Evolutionary conservation across 2,113 vertebrate genomes (phyloP), one percentile per base, ranked within the genome.

Genomic region (Hippopotamus amphibius): DNA sequence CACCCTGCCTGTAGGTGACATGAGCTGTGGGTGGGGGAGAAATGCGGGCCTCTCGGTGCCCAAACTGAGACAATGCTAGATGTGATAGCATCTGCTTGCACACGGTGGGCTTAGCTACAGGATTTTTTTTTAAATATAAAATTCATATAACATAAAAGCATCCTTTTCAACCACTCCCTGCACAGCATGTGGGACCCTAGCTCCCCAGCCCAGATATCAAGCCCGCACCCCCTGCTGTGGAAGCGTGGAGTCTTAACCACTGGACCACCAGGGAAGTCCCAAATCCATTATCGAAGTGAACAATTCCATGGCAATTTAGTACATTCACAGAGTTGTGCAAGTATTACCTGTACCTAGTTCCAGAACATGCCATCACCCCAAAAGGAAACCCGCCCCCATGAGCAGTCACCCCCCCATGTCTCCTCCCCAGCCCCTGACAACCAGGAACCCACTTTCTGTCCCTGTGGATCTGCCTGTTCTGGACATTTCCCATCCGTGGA

Each of bases 381-480:
- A 53, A 41, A 53, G 24, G 26, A 59, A 71, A 3, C 55, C 24
- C 2, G 0, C 53, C 55, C 55, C 15, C 19, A 4, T 15, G 5
- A 59, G 61, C 30, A 48, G 22, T 28, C 50, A n/a, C 7, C 68
- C 55, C 14, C 1, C 50, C 7, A 37, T 37, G 37, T 11, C 37
- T 11, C 66, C n/a, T 50, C 55, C 7, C 1, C 37, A 37, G 83
- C 72, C 83, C 41, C 57, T 16, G 28, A 28, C 37, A 28, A 4
- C 37, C n/a, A 57, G 0, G 11, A n/a, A 3, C n/a, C 72, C 30
- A 1, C 57, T 5, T 1, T 15, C 66, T 5, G 0, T 19, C 0
- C n/a, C 46, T 6, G 1, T 0, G 48, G 68, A 15, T 12, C 0
- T 0, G 59, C 12, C 93, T 37, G 30, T 4, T 30, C 37, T 9